These are phyloP conservation scores for Brevimyrus niger DNA, from an alignment of 2,113 vertebrate species.

Conservation along the genomic window DNA sequence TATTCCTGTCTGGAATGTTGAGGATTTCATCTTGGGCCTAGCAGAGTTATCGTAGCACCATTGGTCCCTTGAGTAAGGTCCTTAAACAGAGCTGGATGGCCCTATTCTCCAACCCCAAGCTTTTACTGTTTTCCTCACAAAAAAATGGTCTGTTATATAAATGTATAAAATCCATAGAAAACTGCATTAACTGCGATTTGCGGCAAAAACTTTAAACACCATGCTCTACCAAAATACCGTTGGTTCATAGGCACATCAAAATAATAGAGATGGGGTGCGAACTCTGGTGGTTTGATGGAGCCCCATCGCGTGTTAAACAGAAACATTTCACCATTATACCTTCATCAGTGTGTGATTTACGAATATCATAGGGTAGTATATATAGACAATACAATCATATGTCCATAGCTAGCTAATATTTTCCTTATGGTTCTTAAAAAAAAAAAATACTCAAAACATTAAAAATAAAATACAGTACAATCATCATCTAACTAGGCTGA, in stretches of 20 bases:
- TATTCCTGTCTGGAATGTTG: background rate
- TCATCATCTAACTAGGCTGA: background rate
- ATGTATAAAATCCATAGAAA: background rate
- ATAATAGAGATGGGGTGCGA: background rate
- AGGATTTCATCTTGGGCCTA: background rate
- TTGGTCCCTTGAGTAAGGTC: background rate
- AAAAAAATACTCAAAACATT: background rate
- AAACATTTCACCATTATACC: background rate
- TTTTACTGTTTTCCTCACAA: background rate
- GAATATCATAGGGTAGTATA: background rate
- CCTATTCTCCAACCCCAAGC: background rate
- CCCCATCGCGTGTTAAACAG: background rate
- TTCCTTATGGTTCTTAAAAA: background rate
- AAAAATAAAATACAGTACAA: background rate
- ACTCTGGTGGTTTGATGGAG: background rate
- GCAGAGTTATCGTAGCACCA: background rate
- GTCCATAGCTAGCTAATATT: background rate
- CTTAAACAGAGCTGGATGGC: background rate
- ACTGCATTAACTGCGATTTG: background rate
- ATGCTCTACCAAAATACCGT: background rate
- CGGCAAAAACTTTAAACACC: background rate
- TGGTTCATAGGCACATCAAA: background rate
- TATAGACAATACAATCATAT: background rate
- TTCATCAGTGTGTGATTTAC: background rate
- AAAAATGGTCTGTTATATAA: background rate